Evolutionary conservation across 2,113 vertebrate species (phyloP), one percentile per base, ranked within the genome.

Genomic region (Chaetodon trifascialis): DNA sequence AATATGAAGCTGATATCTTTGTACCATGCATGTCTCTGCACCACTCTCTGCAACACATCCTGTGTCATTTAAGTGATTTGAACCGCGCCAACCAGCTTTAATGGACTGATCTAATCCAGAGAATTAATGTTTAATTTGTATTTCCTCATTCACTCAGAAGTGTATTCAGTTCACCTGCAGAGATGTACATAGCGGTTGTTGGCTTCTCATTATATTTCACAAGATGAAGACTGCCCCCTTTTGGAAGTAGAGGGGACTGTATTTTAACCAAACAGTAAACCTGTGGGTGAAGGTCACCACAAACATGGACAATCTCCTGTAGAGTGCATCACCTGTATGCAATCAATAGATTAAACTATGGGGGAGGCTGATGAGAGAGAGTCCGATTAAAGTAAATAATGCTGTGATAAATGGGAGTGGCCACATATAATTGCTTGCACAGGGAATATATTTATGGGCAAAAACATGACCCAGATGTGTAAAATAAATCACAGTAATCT

Each of bases 261-360:
- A 62, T 16, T 67, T 52, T 59, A 34, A 65, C 19, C 2, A 36
- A 42, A 4, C 3, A 21, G 59, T 75, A 42, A 58, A 79, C 66
- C 23, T 0, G 46, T 38, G 44, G 58, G 47, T 90, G 74, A 88
- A 86, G 83, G 89, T 89, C 86, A 85, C 3, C 11, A 55, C 25
- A 65, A 49, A 59, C 21, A 64, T 79, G 46, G 76, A 67, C 52
- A 68, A 76, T 84, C 76, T 52, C 66, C 49, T 63, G 23, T 44
- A 30, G 65, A 82, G 71, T 82, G 54, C 79, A 46, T 83, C 19
- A 62, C 73, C 82, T 82, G 52, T 76, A 77, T 84, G 77, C 85
- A 86, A 91, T 92, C 86, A 88, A 90, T 91, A 90, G 70, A 92
- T 91, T 84, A 72, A 82, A 88, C 34, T n/a, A 25, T 56, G 55